Evolutionary conservation across 2,888 invertebrate species (phyloP).

Genomic region (Clanis bilineata): DNA sequence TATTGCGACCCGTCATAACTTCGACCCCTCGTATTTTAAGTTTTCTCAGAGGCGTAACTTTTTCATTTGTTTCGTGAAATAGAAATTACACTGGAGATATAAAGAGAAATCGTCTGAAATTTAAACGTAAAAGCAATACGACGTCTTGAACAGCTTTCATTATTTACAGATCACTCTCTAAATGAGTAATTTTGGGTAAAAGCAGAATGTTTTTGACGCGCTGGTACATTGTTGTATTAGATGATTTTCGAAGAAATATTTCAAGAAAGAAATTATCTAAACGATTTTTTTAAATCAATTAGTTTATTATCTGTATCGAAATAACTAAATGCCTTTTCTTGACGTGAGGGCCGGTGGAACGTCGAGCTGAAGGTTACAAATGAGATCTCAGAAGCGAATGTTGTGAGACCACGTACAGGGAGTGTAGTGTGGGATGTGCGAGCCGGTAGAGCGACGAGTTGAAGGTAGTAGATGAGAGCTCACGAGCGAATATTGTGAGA

Average conservation of each 20-base stretch:
- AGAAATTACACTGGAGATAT: constrained; percentile 16
- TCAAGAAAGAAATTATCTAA: neutral
- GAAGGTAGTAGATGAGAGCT: neutral
- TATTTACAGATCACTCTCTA: constrained; percentile 2
- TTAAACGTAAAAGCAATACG: constrained; percentile 6
- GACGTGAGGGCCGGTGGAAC: too few relatives aligned
- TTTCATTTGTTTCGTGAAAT: constrained; percentile 21
- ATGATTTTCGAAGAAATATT: neutral
- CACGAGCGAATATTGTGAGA: neutral
- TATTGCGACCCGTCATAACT: constrained; percentile 21
- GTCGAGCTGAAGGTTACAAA: neutral
- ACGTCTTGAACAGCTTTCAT: neutral
- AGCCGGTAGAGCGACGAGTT: neutral
- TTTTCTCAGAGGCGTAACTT: constrained; percentile 21
- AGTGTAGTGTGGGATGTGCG: neutral
- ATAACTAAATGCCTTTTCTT: too few relatives aligned
- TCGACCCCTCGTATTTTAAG: constrained; percentile 24
- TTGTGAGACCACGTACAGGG: neutral
- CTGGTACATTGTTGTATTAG: too few relatives aligned
- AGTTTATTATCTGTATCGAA: too few relatives aligned
- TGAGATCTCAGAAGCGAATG: neutral
- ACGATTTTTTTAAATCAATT: too few relatives aligned
- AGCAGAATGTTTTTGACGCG: neutral
- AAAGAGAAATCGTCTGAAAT: constrained; percentile 10
- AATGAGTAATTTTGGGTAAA: neutral